Evolutionary conservation across 2,888 invertebrate species (phyloP).

Genomic region (Apotomis capreana): DNA sequence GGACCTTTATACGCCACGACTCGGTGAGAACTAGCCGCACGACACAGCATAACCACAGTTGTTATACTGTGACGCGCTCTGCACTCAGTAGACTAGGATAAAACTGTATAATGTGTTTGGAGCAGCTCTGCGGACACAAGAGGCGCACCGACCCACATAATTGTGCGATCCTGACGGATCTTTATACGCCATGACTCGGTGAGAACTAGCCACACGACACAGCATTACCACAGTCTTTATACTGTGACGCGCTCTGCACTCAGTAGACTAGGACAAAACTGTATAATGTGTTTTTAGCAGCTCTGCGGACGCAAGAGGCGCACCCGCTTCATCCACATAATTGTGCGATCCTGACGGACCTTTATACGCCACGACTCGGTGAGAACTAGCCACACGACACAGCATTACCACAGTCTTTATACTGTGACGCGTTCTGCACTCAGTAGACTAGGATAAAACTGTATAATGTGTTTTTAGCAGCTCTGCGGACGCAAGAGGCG

Average conservation of each 20-base stretch:
- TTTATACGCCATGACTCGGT: conserved; percentile 34
- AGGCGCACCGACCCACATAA: too few relatives aligned
- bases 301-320: too few relatives aligned
- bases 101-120: background rate
- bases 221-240: too few relatives aligned
- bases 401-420: too few relatives aligned
- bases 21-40: conserved; percentile 7
- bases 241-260: background rate
- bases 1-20: conserved; percentile 55
- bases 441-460: background rate
- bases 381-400: background rate
- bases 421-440: background rate
- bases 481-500: conserved; percentile 56
- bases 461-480: too few relatives aligned
- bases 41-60: too few relatives aligned
- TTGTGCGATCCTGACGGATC: too few relatives aligned
- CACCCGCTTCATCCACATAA: too few relatives aligned
- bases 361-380: conserved; percentile 33
- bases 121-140: too few relatives aligned
- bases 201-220: background rate
- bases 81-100: background rate
- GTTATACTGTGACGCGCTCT: background rate
- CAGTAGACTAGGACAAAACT: background rate
- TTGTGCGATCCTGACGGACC: too few relatives aligned
- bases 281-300: background rate